These are phyloP conservation scores for Campaea margaritaria DNA, from an alignment of 2,888 invertebrate genomes.

Conservation along the genomic window DNA sequence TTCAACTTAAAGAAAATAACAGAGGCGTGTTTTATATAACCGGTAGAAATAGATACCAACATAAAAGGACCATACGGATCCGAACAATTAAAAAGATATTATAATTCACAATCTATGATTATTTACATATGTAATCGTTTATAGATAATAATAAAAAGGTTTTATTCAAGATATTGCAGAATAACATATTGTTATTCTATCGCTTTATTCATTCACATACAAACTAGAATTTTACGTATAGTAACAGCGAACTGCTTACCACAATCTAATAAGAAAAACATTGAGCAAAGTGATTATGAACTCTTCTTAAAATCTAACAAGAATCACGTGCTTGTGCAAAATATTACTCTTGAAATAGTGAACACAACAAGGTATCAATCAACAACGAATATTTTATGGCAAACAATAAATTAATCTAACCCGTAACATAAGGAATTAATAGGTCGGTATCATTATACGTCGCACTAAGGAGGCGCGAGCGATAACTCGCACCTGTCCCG, in stretches of 20 bases:
- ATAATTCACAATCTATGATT: slow-evolving; percentile 42
- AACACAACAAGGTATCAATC: slow-evolving; percentile 67
- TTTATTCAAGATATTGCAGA: slow-evolving; percentile 19
- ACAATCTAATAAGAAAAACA: slow-evolving; percentile 62
- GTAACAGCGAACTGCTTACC: slow-evolving; percentile 61
- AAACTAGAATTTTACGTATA: slow-evolving; percentile 59
- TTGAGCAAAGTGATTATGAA: slow-evolving; percentile 76
- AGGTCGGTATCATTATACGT: slow-evolving; percentile 63
- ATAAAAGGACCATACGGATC: slow-evolving; percentile 21
- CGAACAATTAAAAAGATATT: slow-evolving; percentile 37
- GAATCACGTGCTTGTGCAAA: slow-evolving; percentile 79
- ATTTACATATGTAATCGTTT: slow-evolving; percentile 34
- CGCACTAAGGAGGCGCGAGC: slow-evolving; percentile 70
- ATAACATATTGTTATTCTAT: slow-evolving; percentile 37
- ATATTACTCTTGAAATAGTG: slow-evolving; percentile 65
- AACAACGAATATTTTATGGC: slow-evolving; percentile 81
- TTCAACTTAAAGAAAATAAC: slow-evolving; percentile 47
- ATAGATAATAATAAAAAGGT: slow-evolving; percentile 27
- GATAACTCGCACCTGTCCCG: slow-evolving; percentile 54
- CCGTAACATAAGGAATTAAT: slow-evolving; percentile 70
- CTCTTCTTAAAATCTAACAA: slow-evolving; percentile 62
- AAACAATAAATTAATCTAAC: slow-evolving; percentile 70
- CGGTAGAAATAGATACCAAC: slow-evolving; percentile 31
- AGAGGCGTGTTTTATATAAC: slow-evolving; percentile 21
- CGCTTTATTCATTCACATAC: slow-evolving; percentile 42